These are phyloP conservation scores for Tenrec ecaudatus DNA, from an alignment of 2,113 vertebrate genomes.

Conservation along the genomic window DNA sequence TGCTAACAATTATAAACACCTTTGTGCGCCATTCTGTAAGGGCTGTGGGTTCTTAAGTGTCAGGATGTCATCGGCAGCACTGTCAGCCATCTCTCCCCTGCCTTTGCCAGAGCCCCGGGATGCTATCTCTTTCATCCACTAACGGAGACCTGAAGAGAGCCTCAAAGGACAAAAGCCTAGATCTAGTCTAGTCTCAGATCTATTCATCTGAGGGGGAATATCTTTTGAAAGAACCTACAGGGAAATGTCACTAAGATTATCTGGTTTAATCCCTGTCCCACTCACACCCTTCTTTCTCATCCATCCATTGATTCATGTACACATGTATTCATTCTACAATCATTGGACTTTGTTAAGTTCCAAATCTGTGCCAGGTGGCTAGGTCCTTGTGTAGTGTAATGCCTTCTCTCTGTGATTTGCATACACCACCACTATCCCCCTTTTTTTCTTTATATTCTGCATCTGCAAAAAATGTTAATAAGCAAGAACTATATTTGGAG, in stretches of 20 bases:
- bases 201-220: not conserved
- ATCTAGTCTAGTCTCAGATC: not conserved
- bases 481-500: not conserved
- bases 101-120: not conserved
- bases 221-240: not conserved
- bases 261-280: not conserved
- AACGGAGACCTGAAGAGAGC: not conserved
- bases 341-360: not conserved
- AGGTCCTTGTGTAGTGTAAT: not conserved
- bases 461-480: not conserved
- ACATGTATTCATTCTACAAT: not conserved
- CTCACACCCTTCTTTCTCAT: not conserved
- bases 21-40: not conserved
- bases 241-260: not conserved
- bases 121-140: not conserved
- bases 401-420: not conserved
- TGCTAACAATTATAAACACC: not conserved
- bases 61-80: not conserved
- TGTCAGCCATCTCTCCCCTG: not conserved
- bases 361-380: not conserved
- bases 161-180: not conserved
- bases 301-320: not conserved
- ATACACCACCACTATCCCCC: too few species aligned
- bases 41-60: not conserved
- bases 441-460: not conserved